Evolutionary conservation across 2,797 vertebrate genomes (phyloP).

Genomic region (Tympanoctomys barrerae): DNA sequence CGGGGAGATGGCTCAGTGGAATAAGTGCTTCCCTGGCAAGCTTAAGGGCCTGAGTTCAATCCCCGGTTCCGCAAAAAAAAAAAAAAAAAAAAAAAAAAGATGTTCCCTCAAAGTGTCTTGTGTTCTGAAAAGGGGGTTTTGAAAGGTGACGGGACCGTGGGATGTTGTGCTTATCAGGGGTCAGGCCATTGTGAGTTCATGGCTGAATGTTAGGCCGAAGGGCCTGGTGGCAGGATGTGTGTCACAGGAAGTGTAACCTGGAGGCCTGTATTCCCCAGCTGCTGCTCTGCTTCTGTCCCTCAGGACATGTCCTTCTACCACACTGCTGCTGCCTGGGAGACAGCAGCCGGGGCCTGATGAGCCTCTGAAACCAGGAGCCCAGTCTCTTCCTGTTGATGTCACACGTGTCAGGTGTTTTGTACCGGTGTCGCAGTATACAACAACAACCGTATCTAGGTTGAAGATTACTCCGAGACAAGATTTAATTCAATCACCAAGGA

Average conservation of each 20-base stretch:
- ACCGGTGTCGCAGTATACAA: not conserved
- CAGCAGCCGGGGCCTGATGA: not conserved
- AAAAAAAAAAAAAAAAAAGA: no score
- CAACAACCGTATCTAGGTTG: not conserved
- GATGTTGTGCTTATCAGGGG: not conserved
- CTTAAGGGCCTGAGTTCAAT: no score
- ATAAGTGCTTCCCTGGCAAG: no score
- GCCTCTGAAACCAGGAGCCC: not conserved
- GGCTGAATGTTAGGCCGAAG: not conserved
- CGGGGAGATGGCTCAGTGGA: no score
- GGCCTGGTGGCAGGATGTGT: not conserved
- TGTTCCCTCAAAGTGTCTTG: not conserved
- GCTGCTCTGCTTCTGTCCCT: not conserved
- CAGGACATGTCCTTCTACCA: not conserved
- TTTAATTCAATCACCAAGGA: not conserved
- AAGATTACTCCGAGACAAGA: not conserved
- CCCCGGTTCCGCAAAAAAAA: no score
- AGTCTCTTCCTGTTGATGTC: not conserved
- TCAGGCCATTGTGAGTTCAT: not conserved
- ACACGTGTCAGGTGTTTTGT: not conserved
- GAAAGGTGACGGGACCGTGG: not conserved
- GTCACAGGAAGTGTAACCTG: not conserved
- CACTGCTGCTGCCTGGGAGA: not conserved
- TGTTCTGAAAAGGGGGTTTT: not conserved
- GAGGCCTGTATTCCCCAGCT: not conserved